Evolutionary conservation across 2,797 vertebrate genomes (phyloP), one percentile per base, ranked within the genome.

Genomic region (Pempheris klunzingeri): DNA sequence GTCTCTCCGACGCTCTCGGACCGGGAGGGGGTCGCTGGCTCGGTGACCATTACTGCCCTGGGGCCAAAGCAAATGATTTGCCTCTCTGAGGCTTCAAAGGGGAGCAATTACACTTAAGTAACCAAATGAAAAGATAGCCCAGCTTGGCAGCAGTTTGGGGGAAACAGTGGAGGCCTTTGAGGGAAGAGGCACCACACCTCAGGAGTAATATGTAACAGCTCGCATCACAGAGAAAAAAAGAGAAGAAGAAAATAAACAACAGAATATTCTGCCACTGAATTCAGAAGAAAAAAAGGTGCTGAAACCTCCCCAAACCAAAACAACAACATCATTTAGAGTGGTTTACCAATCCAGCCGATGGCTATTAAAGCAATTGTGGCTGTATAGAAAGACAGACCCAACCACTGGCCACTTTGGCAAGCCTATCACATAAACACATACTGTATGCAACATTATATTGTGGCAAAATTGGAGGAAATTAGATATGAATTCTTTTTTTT

Each of bases 81-180:
- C 95, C 93, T 95, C 94, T 96, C 94, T 95, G 92, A 95, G 92
- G 94, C 95, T 96, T 96, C 95, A 96, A 96, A 96, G 95, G 84
- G 90, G 86, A 93, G 91, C 95, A 96, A 96, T 96, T 96, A 96
- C 92, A 96, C 94, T 96, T 95, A 96, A 96, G 95, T 95, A 95
- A 96, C 95, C 93, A 95, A 95, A 96, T 96, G 95, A 96, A 95
- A 96, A 95, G 95, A 96, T 94, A 95, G 93, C 93, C 94, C 94
- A 94, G 94, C 94, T 93, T 93, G 94, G 94, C 93, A 93, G 93
- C 92, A 92, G 93, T 94, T 94, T 91, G 87, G 90, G 90, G 93
- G 93, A 92, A 94, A 94, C 95, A 95, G 91, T 93, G 91, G 87
- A 93, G 79, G 85, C 91, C 92, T 95, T 95, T 96, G 93, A 95